Evolutionary conservation across 2,113 vertebrate genomes (phyloP).

Genomic region (Myocastor coypus): DNA sequence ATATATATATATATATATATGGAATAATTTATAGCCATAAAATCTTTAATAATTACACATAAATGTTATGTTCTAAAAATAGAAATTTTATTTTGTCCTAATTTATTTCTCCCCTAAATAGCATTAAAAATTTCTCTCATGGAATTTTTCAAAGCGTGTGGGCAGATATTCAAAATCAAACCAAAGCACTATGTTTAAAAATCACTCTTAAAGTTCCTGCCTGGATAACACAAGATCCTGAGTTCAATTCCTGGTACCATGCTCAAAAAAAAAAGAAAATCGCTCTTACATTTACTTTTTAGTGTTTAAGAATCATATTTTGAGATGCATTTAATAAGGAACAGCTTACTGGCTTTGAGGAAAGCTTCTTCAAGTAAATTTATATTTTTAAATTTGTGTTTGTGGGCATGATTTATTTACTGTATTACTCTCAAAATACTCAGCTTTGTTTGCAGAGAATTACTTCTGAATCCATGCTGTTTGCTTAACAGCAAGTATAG

Average conservation of each 20-base stretch:
- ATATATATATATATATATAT: background rate
- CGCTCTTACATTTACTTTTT: slow-evolving; percentile 81
- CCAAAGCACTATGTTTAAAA: slow-evolving; percentile 71
- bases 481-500: slow-evolving; percentile 77
- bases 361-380: slow-evolving; percentile 82
- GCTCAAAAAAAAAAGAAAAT: too few species aligned
- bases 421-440: slow-evolving; percentile 77
- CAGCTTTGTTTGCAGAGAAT: slow-evolving; percentile 79
- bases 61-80: background rate
- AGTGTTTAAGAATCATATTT: slow-evolving; percentile 69
- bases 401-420: slow-evolving; percentile 83
- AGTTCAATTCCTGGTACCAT: too few species aligned
- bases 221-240: too few species aligned
- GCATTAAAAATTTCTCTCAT: background rate
- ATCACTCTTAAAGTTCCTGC: background rate
- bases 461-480: slow-evolving; percentile 79
- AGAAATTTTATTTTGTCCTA: background rate
- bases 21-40: background rate
- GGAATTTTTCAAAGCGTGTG: slow-evolving; percentile 45
- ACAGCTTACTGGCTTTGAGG: slow-evolving; percentile 81
- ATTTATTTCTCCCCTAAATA: slow-evolving; percentile 68
- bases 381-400: slow-evolving; percentile 80
- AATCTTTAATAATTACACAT: background rate
- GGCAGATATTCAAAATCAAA: slow-evolving; percentile 77
- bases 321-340: slow-evolving; percentile 79